Evolutionary conservation across 2,888 invertebrate genomes (phyloP).

Genomic region (Cinara cedri): DNA sequence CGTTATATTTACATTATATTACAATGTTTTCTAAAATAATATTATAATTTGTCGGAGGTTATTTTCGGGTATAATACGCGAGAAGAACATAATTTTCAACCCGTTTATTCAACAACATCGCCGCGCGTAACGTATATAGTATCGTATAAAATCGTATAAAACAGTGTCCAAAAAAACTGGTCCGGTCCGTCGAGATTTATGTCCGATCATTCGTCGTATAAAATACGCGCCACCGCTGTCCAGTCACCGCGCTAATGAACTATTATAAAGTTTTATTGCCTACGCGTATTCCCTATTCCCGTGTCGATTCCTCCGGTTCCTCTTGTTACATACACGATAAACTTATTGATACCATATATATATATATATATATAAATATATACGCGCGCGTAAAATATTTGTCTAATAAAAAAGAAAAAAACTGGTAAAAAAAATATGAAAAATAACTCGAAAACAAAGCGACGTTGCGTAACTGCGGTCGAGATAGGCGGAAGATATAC

Average conservation of each 20-base stretch:
- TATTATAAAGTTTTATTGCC: constrained; percentile 39
- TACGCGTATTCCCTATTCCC: neutral
- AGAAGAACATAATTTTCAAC: neutral
- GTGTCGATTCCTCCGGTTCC: neutral
- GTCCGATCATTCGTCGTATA: neutral
- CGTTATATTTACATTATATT: neutral
- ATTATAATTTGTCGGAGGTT: neutral
- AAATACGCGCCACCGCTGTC: too few species aligned
- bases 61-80: neutral
- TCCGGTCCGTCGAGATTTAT: neutral
- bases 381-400: constrained; percentile 33
- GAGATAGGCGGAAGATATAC: neutral
- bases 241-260: constrained; percentile 20
- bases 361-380: too few species aligned
- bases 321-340: neutral
- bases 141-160: neutral
- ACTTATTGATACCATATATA: constrained; percentile 43
- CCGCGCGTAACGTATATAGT: too few species aligned
- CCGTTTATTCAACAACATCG: neutral
- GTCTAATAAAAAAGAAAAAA: constrained; percentile 32
- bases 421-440: neutral
- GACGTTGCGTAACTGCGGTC: too few species aligned
- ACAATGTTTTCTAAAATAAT: neutral
- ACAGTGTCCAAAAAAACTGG: constrained; percentile 5
- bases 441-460: neutral